These are phyloP conservation scores for Phyllotreta striolata DNA, from an alignment of 2,888 invertebrate genomes.

Conservation along the genomic window DNA sequence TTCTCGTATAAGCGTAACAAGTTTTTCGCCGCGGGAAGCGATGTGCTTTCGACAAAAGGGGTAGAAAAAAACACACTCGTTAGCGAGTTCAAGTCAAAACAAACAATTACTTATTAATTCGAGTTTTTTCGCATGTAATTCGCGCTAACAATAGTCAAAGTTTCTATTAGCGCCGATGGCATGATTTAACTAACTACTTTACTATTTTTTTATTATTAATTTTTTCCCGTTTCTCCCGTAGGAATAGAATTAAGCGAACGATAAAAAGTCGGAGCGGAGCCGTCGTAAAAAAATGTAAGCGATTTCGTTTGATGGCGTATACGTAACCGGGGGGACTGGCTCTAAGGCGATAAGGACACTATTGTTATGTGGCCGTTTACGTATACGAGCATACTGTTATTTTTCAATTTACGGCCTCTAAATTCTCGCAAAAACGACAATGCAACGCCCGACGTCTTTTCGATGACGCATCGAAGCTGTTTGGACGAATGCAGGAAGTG, in stretches of 20 bases:
- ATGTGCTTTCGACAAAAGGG: constrained; percentile 5
- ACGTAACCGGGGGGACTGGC: constrained; percentile 47
- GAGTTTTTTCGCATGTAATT: no score
- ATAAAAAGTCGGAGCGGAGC: neutral
- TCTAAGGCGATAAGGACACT: constrained; percentile 48
- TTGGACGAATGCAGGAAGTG: neutral
- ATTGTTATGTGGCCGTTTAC: constrained; percentile 50
- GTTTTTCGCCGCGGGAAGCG: constrained; percentile 14
- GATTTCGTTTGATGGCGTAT: constrained; percentile 43
- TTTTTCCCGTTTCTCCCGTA: no score
- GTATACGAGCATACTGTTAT: constrained; percentile 49
- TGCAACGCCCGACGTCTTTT: constrained; percentile 1
- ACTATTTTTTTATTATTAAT: no score
- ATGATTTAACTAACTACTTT: no score
- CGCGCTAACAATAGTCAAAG: no score
- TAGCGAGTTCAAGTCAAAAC: no score
- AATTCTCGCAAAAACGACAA: constrained; percentile 29
- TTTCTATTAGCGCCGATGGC: no score
- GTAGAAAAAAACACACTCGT: neutral
- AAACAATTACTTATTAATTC: no score
- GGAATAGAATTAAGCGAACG: no score
- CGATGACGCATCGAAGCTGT: neutral
- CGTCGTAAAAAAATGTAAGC: constrained; percentile 45
- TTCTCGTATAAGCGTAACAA: constrained; percentile 17
- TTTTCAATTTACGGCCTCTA: constrained; percentile 53